Evolutionary conservation across 1,140 invertebrate species (phyloP), one percentile per base, ranked within the genome.

Genomic region (Drosophila nikananu): DNA sequence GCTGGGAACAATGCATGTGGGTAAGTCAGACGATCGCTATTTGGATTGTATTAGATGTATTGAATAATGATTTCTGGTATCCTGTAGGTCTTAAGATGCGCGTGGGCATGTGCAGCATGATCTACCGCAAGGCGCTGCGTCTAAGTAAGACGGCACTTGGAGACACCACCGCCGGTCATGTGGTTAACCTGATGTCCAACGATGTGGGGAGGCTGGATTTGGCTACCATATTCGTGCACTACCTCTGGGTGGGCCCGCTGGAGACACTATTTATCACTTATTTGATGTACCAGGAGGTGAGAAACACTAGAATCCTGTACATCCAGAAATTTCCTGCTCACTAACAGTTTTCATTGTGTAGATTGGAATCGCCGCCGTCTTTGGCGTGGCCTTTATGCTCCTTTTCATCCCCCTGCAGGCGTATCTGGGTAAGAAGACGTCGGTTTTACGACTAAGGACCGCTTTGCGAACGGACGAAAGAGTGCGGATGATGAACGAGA

Each of bases 161-260:
- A 4, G 94, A 97, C 80, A 97, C 96, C 0, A 97, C 97, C 2
- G 95, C 95, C 23, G 98, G 98, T 3, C 96, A 99, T 94, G 96
- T 99, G 86, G 96, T 99, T 2, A 99, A 99, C 93, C 94, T 99
- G 5, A 94, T 99, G 63, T 98, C 97, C 1, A 99, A 98, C 92
- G 98, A 99, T 92, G 96, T 97, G 51, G 95, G 95, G 55, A 94
- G 95, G 15, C 95, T 97, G 80, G 96, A 97, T 84, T 94, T 95
- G 64, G 95, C 95, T 0, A 93, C 96, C 12, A 94, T 95, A 52
- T 96, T 96, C 86, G 87, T 96, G 2, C 96, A 97, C 82, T 96
- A 96, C 75, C 93, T 97, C 44, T 97, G 96, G 96, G 95, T 97
- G 27, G 97, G 97, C 1, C 97, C 98, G 0, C 79, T 98, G 13